phyloP scores from a whole-genome alignment of 2,888 invertebrate species.

The Drosophila seclusa region DNA sequence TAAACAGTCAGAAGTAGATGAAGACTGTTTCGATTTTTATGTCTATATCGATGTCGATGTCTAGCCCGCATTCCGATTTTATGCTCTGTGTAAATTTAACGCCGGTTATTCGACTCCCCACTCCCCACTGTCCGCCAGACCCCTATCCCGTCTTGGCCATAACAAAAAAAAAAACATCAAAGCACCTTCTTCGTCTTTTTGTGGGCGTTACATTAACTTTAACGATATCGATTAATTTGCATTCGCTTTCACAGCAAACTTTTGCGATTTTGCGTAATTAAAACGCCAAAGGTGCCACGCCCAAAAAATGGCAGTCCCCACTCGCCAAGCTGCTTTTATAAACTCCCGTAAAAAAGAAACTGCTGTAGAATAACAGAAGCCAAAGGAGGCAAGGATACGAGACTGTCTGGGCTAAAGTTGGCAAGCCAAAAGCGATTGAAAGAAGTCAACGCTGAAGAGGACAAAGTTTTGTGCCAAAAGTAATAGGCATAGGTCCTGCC shows the following conservation, averaged over 20 bases:
- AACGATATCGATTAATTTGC: constrained; percentile 79
- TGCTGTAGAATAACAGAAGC: constrained; percentile 20
- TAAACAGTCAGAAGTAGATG: constrained; percentile 57
- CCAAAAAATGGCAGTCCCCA: constrained; percentile 26
- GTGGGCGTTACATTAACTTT: constrained; percentile 61
- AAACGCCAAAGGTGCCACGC: constrained; percentile 80
- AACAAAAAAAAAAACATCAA: constrained; percentile 41
- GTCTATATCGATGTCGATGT: constrained; percentile 27
- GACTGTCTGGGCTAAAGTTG: constrained; percentile 68
- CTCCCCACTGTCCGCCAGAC: neutral
- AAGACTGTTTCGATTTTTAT: constrained; percentile 40
- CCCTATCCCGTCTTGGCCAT: neutral
- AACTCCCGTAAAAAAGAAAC: constrained; percentile 46
- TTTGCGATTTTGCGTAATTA: constrained; percentile 70
- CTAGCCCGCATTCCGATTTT: constrained; percentile 25
- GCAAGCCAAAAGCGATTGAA: constrained; percentile 58
- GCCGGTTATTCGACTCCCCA: constrained; percentile 5
- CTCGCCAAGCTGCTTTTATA: constrained; percentile 50
- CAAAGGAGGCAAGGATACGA: constrained; percentile 19
- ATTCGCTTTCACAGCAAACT: constrained; percentile 60
- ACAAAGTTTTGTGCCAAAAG: constrained; percentile 79
- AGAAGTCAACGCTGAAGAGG: constrained; percentile 72
- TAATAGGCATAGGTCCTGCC: constrained; percentile 70
- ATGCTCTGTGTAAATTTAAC: constrained; percentile 32
- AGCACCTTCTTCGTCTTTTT: constrained; percentile 21